phyloP scores from a whole-genome alignment of 2,113 vertebrate species.

The Dicentrarchus labrax region DNA sequence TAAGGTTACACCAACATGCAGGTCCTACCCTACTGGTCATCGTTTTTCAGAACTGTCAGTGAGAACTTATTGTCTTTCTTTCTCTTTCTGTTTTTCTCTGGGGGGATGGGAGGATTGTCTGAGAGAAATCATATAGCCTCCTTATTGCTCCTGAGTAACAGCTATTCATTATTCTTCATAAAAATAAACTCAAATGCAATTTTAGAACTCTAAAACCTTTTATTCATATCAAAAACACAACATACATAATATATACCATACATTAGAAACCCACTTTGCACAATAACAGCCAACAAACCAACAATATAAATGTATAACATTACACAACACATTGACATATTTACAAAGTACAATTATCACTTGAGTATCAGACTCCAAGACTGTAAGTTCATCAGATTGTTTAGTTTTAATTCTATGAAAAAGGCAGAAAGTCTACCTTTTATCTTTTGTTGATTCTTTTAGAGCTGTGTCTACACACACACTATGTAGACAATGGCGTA shows the following conservation, averaged over 20 bases:
- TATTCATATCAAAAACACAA: constrained; percentile 80
- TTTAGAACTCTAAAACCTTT: constrained; percentile 59
- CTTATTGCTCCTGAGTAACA: not conserved
- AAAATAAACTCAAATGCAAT: constrained; percentile 10
- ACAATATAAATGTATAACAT: constrained; percentile 57
- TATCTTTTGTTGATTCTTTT: constrained; percentile 7
- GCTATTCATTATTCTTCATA: not conserved
- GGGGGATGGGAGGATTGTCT: not conserved
- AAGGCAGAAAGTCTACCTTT: constrained; percentile 3
- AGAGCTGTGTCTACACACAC: constrained; percentile 5
- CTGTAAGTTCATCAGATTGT: constrained; percentile 32
- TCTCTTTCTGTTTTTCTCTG: not conserved
- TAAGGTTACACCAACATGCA: constrained; percentile 75
- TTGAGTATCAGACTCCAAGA: constrained; percentile 16
- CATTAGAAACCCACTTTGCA: constrained; percentile 52
- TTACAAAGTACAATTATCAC: constrained; percentile 58
- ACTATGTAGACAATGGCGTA: constrained; percentile 50
- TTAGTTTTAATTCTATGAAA: constrained; percentile 14
- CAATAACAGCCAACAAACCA: constrained; percentile 61
- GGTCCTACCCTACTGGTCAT: constrained; percentile 73
- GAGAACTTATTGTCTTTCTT: constrained; percentile 14
- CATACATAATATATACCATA: constrained; percentile 43
- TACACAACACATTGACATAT: constrained; percentile 65
- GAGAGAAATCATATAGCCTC: not conserved
- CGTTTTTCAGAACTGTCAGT: constrained; percentile 60